Evolutionary conservation across 2,888 invertebrate species (phyloP), one percentile per base, ranked within the genome.

Genomic region (Athalia circularis): DNA sequence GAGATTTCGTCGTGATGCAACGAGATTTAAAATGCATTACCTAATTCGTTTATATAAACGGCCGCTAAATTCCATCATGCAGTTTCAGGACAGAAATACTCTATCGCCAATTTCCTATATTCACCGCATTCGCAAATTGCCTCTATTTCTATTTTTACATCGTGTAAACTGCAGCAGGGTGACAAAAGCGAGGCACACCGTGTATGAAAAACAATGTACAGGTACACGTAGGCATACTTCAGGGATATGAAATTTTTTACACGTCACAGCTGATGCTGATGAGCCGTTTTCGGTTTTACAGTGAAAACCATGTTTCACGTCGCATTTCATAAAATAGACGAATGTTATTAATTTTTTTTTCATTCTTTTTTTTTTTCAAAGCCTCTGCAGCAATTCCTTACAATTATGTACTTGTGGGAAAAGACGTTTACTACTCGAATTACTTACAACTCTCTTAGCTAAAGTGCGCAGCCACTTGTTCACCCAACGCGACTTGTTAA

Each of bases 11-110:
- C 64, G 48, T 50, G 50, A 11, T 62, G 6, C n/a, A n/a, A 15
- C 15, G 48, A 54, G 67, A 57, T 77, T 68, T 9, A 77, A 77
- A 77, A 77, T 77, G 77, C 77, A 77, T 77, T 77, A 68, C 77
- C 67, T 77, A 5, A 54, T 48, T 68, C 43, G 6, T 29, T 6
- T 13, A 13, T 11, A 29, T 29, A 29, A 29, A 29, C 64, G 57
- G 11, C n/a, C 9, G 29, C 6, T 29, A 29, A 29, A 29, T 29
- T 29, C 2, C 29, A 0, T 2, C 29, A 1, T 29, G 29, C 29
- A n/a, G 54, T 54, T 54, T 43, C 52, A 11, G n/a, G 11, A 3
- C 11, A 68, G 54, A 68, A 77, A 29, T 29, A 29, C 29, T 77
- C 67, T 68, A 68, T 77, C 15, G 67, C 67, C 77, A 54, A 75